These are phyloP conservation scores for Tyto alba DNA, from an alignment of 2,113 vertebrate genomes.

Conservation along the genomic window DNA sequence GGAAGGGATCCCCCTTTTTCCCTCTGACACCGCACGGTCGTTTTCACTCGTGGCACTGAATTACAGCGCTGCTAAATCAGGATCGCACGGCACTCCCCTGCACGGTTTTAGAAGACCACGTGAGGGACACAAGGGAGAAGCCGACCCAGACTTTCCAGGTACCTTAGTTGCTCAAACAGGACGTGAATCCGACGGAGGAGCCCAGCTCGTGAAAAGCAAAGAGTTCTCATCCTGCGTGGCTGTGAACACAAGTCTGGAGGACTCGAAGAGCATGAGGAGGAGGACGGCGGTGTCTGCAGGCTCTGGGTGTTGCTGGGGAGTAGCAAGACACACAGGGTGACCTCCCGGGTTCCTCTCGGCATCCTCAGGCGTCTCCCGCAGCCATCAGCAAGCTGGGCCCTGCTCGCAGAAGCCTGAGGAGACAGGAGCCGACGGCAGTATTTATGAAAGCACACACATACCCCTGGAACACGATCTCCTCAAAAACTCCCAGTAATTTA, in stretches of 20 bases:
- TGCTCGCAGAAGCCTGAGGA: neutral
- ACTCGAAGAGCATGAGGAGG: accelerated
- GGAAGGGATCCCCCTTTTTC: neutral
- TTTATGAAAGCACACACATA: neutral
- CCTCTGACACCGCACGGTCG: neutral
- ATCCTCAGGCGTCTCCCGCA: neutral
- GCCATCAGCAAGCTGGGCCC: neutral
- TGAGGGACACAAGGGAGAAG: neutral
- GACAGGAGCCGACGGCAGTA: neutral
- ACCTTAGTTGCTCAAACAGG: neutral
- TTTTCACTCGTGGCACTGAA: neutral
- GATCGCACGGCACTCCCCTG: neutral
- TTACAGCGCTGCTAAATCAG: neutral
- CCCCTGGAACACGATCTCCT: neutral
- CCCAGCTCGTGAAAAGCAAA: neutral
- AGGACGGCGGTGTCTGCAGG: neutral
- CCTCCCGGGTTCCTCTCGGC: neutral
- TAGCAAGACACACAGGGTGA: neutral
- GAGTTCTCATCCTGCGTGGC: neutral
- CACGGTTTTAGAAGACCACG: neutral
- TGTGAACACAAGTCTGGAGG: neutral
- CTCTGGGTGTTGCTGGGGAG: neutral
- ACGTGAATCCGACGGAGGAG: accelerated
- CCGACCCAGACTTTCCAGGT: neutral
- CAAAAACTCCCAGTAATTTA: neutral